These are phyloP conservation scores for Psittacula derbiana DNA, from an alignment of 2,797 vertebrate species.

Conservation along the genomic window DNA sequence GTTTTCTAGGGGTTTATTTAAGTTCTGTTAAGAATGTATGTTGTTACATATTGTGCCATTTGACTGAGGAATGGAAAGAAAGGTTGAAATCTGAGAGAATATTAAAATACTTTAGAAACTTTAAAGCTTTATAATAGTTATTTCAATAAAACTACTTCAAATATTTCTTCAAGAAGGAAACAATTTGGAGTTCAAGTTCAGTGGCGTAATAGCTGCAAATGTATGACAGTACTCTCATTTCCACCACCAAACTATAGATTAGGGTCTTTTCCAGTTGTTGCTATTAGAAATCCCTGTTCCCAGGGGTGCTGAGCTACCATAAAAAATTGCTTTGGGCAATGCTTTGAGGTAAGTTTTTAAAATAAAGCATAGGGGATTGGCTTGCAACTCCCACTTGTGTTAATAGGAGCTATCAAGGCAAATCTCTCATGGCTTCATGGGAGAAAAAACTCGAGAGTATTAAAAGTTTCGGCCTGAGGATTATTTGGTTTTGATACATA, in stretches of 20 bases:
- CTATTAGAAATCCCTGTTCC: conserved; percentile 54
- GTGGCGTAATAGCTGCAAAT: conserved; percentile 40
- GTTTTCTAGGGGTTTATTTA: not conserved
- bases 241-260: conserved; percentile 61
- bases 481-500: conserved; percentile 49
- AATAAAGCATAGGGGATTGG: conserved; percentile 48
- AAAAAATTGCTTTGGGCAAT: conserved; percentile 64
- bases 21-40: conserved; percentile 18
- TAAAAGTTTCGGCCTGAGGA: conserved; percentile 16
- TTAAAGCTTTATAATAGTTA: conserved; percentile 47
- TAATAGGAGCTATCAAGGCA: conserved; percentile 48
- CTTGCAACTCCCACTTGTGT: conserved; percentile 47
- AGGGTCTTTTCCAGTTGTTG: conserved; percentile 57
- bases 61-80: not conserved
- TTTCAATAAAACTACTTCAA: conserved; percentile 61
- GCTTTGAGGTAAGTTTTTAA: conserved; percentile 62
- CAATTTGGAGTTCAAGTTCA: conserved; percentile 64
- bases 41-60: not conserved
- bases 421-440: conserved; percentile 39
- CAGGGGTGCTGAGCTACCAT: conserved; percentile 37
- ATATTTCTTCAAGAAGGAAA: conserved; percentile 65
- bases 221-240: conserved; percentile 34
- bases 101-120: conserved; percentile 48
- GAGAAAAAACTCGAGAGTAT: conserved; percentile 40
- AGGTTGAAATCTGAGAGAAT: conserved; percentile 35